A percentile compares a stretch with the other conserved stretches of the same genome.
Evolutionary conservation across 2,888 invertebrate species (phyloP).

Genomic region (Scaptomyza polygonia): DNA sequence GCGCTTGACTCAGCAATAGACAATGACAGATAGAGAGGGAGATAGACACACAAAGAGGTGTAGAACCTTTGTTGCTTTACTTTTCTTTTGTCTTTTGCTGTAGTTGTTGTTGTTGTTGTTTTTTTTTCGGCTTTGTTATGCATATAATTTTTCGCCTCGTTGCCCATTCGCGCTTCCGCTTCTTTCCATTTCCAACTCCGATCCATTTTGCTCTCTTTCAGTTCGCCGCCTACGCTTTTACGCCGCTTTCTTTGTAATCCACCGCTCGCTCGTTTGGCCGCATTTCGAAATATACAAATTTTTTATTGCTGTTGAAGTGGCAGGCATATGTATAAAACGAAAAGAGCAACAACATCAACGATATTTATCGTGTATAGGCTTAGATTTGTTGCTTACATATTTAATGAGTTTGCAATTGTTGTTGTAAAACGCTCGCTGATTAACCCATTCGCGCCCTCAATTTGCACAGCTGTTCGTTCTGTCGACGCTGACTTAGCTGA

Average conservation of each 20-base stretch:
- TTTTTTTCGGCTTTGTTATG: conserved; percentile 17
- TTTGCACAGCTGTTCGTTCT: conserved; percentile 70
- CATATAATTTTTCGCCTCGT: conserved; percentile 74
- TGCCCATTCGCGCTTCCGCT: conserved; percentile 38
- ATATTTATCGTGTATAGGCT: conserved; percentile 58
- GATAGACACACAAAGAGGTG: not conserved
- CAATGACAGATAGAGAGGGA: conserved; percentile 4
- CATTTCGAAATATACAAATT: conserved; percentile 47
- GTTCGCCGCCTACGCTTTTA: conserved; percentile 33
- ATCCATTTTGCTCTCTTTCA: not conserved
- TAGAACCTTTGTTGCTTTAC: conserved; percentile 23
- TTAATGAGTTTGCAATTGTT: conserved; percentile 62
- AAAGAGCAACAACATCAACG: conserved; percentile 14
- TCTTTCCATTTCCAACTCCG: not conserved
- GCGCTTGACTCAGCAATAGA: conserved; percentile 34
- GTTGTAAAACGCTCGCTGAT: conserved; percentile 22
- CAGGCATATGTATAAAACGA: no score
- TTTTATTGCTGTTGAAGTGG: conserved; percentile 51
- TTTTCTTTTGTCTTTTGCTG: conserved; percentile 13
- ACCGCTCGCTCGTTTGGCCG: conserved; percentile 34
- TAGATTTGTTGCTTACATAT: conserved; percentile 51
- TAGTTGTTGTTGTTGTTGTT: not conserved
- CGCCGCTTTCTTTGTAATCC: conserved; percentile 62
- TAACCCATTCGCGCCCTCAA: conserved; percentile 46
- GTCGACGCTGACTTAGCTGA: conserved; percentile 7